Conservation (phyloP, 2,113 vertebrate genomes). For the Lepidothrix coronata region DNA sequence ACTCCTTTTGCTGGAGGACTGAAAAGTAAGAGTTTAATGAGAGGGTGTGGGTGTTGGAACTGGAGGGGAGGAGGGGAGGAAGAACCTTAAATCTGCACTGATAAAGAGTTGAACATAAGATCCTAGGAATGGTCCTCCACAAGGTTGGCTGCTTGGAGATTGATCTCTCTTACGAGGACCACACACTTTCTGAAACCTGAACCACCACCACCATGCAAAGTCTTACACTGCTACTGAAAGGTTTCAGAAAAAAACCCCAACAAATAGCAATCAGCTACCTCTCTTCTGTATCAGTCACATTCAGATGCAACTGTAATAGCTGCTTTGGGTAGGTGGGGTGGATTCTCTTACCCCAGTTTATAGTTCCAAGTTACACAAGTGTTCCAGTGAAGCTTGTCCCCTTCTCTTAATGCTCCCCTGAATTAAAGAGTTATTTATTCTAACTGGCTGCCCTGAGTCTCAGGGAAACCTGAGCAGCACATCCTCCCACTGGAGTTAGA, state of each 20-base stretch:
- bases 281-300: not conserved
- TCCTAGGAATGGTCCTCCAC: not conserved
- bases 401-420: not conserved
- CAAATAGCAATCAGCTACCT: not conserved
- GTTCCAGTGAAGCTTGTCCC: not conserved
- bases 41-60: no score
- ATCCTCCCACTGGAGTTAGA: not conserved
- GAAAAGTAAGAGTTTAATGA: not conserved
- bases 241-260: not conserved
- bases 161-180: not conserved
- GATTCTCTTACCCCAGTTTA: not conserved
- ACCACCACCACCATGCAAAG: not conserved
- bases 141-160: not conserved
- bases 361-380: not conserved
- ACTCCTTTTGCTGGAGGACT: not conserved
- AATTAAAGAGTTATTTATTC: not conserved
- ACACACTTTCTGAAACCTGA: not conserved
- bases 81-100: not conserved
- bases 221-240: not conserved
- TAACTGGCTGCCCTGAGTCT: not conserved
- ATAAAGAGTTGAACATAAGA: not conserved
- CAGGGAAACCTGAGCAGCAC: not conserved
- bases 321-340: not conserved
- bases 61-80: no score
- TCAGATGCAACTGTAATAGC: not conserved